Evolutionary conservation across 2,888 invertebrate genomes (phyloP).

Genomic region (Phanerotoma sp.): DNA sequence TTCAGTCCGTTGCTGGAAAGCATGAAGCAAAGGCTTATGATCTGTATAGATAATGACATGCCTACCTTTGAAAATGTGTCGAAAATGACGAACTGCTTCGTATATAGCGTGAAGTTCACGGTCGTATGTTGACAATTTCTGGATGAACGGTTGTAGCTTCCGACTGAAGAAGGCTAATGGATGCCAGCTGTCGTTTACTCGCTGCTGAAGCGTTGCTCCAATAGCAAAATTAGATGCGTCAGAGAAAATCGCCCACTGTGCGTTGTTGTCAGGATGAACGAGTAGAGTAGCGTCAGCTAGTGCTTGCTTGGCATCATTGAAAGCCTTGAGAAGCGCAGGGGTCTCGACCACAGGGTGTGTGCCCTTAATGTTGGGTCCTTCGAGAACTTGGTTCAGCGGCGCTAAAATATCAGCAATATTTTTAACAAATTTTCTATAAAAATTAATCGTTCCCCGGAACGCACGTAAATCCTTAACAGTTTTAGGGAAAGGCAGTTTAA

Average conservation of each 20-base stretch:
- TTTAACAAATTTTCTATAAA: too few relatives aligned
- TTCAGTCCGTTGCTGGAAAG: constrained; percentile 15
- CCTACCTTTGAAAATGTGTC: too few relatives aligned
- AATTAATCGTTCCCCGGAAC: constrained; percentile 50
- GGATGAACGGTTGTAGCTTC: not conserved
- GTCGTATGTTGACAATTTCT: not conserved
- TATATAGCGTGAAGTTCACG: not conserved
- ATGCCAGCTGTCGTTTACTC: constrained; percentile 15
- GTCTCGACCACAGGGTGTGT: constrained; percentile 37
- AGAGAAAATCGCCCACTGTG: not conserved
- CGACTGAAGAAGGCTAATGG: constrained; percentile 5
- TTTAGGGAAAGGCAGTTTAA: constrained; percentile 34
- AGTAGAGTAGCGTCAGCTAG: not conserved
- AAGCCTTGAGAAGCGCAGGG: constrained; percentile 29
- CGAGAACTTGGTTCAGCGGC: not conserved
- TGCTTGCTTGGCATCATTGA: constrained; percentile 38
- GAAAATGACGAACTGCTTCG: not conserved
- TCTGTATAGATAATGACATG: constrained; percentile 1
- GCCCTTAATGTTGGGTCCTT: constrained; percentile 34
- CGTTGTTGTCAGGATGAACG: not conserved
- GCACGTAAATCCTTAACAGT: constrained; percentile 41
- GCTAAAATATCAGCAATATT: constrained; percentile 44
- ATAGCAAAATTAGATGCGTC: constrained; percentile 46
- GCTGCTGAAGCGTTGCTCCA: constrained; percentile 52
- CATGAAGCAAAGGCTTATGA: constrained; percentile 12